Conservation (phyloP, 2,113 vertebrate genomes). For the Hippocampus mohnikei region DNA sequence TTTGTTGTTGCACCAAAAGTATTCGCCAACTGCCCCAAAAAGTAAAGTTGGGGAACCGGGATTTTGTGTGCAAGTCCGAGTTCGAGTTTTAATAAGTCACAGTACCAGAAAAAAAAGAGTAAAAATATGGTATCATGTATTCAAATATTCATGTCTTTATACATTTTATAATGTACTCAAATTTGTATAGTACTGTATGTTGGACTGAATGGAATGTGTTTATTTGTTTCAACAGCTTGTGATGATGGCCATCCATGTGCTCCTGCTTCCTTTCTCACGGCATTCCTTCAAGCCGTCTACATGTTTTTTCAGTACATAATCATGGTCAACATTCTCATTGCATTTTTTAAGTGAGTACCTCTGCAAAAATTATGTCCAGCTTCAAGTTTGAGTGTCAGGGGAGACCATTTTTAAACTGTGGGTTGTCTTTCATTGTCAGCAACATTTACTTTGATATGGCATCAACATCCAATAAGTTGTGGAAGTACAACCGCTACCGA, state of each 20-base stretch:
- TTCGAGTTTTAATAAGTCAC: no score
- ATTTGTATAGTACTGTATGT: no score
- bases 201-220: slow-evolving; percentile 1
- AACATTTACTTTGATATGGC: slow-evolving; percentile 91
- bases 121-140: not conserved
- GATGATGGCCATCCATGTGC: slow-evolving; percentile 70
- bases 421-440: slow-evolving; percentile 61
- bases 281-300: slow-evolving; percentile 92
- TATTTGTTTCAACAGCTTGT: slow-evolving; percentile 74
- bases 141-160: not conserved
- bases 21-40: no score
- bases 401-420: not conserved
- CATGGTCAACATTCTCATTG: slow-evolving; percentile 97
- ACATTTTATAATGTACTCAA: not conserved
- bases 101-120: no score
- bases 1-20: no score
- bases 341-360: slow-evolving; percentile 91
- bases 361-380: not conserved
- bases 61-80: no score
- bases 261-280: slow-evolving; percentile 84
- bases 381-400: not conserved
- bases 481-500: slow-evolving; percentile 95
- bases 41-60: no score
- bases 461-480: slow-evolving; percentile 85
- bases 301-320: slow-evolving; percentile 98